Evolutionary conservation across 1,140 invertebrate species (phyloP).

Genomic region (Eciton burchellii): DNA sequence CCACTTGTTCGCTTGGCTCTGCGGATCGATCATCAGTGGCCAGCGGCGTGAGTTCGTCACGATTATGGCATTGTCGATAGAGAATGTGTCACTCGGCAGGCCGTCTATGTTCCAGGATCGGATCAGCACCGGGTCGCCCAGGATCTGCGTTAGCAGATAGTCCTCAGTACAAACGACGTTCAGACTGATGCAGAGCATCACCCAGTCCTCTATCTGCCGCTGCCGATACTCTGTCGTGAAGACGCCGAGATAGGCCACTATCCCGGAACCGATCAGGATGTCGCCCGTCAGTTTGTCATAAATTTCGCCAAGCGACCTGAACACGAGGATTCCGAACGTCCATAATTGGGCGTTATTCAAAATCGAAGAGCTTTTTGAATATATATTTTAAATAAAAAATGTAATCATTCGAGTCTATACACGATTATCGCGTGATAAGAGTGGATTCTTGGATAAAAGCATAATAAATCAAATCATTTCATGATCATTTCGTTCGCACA

Average conservation of each 20-base stretch:
- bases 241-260: conserved; percentile 96
- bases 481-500: background rate
- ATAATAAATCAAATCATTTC: background rate
- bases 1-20: conserved; percentile 98
- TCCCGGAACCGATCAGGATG: conserved; percentile 87
- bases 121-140: conserved; percentile 95
- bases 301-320: conserved; percentile 87
- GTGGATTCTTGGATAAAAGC: background rate
- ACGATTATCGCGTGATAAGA: no score
- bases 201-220: conserved; percentile 92
- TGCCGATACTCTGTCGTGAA: conserved; percentile 93
- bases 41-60: conserved; percentile 93
- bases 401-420: no score
- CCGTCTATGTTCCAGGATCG: conserved; percentile 96
- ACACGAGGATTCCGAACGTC: background rate
- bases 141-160: conserved; percentile 91
- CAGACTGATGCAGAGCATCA: conserved; percentile 87
- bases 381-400: background rate
- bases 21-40: conserved; percentile 98
- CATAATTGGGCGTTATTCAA: background rate
- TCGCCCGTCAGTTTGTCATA: conserved; percentile 85
- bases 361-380: background rate
- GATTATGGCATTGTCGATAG: conserved; percentile 97
- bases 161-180: conserved; percentile 92
- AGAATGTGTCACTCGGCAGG: conserved; percentile 95